Evolutionary conservation across 2,888 invertebrate species (phyloP).

Genomic region (Drosophila infuscata): DNA sequence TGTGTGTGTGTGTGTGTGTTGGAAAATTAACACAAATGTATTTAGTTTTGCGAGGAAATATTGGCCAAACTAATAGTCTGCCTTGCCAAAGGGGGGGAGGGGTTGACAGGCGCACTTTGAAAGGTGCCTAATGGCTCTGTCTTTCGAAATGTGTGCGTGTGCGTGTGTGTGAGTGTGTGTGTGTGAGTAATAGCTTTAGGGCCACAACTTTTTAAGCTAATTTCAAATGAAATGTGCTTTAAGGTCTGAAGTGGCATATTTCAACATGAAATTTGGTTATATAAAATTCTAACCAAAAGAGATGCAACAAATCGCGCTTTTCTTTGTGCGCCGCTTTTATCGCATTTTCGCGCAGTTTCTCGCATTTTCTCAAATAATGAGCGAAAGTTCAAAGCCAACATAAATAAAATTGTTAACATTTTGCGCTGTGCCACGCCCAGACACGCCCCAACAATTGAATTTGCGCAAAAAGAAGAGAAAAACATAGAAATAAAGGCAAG

Average conservation of each 20-base stretch:
- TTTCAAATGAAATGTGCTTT: slow-evolving; percentile 46
- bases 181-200: slow-evolving; percentile 55
- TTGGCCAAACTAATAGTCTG: slow-evolving; percentile 61
- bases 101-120: slow-evolving; percentile 27
- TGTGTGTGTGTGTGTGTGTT: slow-evolving; percentile 40
- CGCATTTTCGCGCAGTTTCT: slow-evolving; percentile 19
- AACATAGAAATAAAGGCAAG: neutral
- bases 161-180: slow-evolving; percentile 16
- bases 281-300: slow-evolving; percentile 11
- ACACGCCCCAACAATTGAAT: slow-evolving; percentile 75
- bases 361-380: slow-evolving; percentile 67
- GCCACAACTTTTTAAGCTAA: slow-evolving; percentile 60
- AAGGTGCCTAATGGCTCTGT: slow-evolving; percentile 60
- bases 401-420: slow-evolving; percentile 81
- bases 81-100: slow-evolving; percentile 2
- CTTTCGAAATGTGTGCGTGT: neutral
- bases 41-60: slow-evolving; percentile 66
- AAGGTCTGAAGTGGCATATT: slow-evolving; percentile 22
- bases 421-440: slow-evolving; percentile 52
- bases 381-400: slow-evolving; percentile 78
- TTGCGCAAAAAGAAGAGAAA: slow-evolving; percentile 46
- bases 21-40: slow-evolving; percentile 79
- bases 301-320: slow-evolving; percentile 42
- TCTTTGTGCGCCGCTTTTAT: slow-evolving; percentile 27
- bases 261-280: slow-evolving; percentile 7